Conservation (phyloP, 2,113 vertebrate species). For the Cercocebus atys region DNA sequence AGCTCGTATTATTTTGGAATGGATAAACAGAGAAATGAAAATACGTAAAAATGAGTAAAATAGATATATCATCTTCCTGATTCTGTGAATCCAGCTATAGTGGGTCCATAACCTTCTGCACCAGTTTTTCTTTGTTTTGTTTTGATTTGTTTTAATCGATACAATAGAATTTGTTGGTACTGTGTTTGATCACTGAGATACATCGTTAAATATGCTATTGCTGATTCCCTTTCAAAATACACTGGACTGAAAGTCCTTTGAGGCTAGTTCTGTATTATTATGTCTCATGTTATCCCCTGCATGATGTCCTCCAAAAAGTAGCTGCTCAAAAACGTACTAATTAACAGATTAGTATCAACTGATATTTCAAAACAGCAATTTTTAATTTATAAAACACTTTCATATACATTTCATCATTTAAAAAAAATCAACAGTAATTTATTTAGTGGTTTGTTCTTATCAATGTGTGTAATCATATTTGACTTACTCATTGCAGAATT, state of each 20-base stretch:
- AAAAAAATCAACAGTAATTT: neutral
- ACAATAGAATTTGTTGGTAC: neutral
- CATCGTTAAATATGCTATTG: neutral
- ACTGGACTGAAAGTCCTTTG: neutral
- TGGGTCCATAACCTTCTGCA: neutral
- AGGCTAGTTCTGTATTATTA: neutral
- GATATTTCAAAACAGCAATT: neutral
- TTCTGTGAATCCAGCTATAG: neutral
- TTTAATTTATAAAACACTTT: conserved; percentile 15
- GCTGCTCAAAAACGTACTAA: neutral
- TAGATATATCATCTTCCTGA: neutral
- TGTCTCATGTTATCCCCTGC: neutral
- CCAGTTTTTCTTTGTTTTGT: neutral
- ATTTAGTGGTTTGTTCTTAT: neutral
- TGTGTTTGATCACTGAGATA: neutral
- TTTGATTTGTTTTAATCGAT: neutral
- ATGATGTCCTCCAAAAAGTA: neutral
- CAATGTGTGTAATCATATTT: neutral
- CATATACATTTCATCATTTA: neutral
- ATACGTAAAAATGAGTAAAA: neutral
- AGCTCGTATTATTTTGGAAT: neutral
- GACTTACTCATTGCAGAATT: neutral
- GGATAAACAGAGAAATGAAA: neutral
- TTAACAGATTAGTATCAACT: neutral
- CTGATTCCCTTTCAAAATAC: neutral